A percentile compares a stretch with the other conserved stretches of the same genome.
Evolutionary conservation across 2,888 invertebrate species (phyloP).

Genomic region (Drosophila infuscata): DNA sequence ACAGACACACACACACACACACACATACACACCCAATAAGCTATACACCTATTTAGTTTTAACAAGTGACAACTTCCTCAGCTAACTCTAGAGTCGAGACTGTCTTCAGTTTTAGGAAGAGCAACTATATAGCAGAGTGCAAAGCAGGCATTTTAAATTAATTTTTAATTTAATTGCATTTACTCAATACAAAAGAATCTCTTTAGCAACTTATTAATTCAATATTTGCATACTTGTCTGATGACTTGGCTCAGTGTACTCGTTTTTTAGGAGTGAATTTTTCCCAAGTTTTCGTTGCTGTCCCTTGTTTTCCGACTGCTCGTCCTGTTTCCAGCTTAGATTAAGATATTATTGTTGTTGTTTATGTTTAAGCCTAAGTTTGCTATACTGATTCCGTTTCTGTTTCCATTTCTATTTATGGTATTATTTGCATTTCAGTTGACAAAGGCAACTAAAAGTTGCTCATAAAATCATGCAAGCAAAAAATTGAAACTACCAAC

Average conservation of each 20-base stretch:
- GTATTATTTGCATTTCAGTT: conserved; percentile 55
- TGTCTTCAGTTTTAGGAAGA: neutral
- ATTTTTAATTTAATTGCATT: neutral
- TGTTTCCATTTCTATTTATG: conserved; percentile 36
- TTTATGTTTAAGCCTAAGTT: conserved; percentile 45
- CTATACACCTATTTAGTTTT: conserved; percentile 26
- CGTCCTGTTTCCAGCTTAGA: conserved; percentile 43
- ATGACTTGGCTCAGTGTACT: conserved; percentile 5
- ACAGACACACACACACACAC: conserved; percentile 1
- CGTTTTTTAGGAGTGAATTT: conserved; percentile 10
- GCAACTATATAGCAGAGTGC: conserved; percentile 7
- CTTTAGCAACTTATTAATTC: neutral
- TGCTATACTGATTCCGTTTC: conserved; percentile 15
- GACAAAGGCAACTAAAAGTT: conserved; percentile 50
- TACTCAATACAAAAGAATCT: neutral
- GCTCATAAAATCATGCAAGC: conserved; percentile 26
- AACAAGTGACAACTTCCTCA: conserved; percentile 18
- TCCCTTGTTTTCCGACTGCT: conserved; percentile 29
- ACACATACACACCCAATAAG: neutral
- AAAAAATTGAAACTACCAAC: conserved; percentile 7
- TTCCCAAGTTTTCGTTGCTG: neutral
- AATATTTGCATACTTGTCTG: neutral
- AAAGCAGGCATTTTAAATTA: neutral
- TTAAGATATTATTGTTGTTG: conserved; percentile 52
- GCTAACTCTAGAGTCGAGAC: conserved; percentile 14